Conservation (phyloP, 2,113 vertebrate genomes). For the Chionomys nivalis region DNA sequence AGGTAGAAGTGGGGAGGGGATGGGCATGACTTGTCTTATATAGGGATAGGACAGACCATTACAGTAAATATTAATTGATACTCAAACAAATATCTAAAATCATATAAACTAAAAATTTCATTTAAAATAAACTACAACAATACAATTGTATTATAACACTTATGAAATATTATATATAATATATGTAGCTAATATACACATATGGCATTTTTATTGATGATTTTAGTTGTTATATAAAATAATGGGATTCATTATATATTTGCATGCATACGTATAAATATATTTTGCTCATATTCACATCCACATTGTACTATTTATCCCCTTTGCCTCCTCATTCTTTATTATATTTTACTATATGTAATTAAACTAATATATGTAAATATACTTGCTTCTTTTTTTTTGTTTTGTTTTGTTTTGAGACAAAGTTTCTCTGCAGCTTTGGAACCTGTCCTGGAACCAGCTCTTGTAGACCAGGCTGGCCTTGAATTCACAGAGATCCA, state of each 20-base stretch:
- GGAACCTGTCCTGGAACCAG: no score
- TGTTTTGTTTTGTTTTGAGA: no score
- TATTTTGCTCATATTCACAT: background rate
- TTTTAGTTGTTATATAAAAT: background rate
- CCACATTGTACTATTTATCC: background rate
- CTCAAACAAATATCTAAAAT: background rate
- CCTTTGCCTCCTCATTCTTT: background rate
- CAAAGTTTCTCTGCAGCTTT: no score
- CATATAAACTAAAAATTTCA: background rate
- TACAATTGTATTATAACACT: background rate
- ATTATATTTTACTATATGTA: background rate
- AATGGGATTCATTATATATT: background rate
- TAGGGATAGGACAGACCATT: no score
- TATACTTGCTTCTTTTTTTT: no score
- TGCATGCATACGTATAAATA: background rate
- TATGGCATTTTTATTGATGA: background rate
- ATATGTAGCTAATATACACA: background rate
- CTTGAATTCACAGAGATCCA: no score
- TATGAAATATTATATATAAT: background rate
- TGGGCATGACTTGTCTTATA: no score
- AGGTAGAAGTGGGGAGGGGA: no score
- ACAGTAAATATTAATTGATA: background rate
- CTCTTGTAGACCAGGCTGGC: no score
- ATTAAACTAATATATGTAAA: background rate
- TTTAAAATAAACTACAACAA: background rate